Evolutionary conservation across 92 coral and sea anemone genomes (phyloP).

Genomic region (Meandrina meandrites): DNA sequence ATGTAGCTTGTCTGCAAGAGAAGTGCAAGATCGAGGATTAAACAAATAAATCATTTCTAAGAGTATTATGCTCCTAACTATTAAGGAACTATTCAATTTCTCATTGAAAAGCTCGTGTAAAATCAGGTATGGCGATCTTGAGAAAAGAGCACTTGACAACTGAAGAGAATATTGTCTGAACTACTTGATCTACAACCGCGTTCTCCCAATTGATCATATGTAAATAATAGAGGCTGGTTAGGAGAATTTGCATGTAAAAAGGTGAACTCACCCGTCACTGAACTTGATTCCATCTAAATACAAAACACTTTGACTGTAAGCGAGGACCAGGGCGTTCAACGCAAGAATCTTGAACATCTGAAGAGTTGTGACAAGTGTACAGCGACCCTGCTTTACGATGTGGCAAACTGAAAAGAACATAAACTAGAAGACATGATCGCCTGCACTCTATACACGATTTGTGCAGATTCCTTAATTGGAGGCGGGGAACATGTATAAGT

Average conservation of each 20-base stretch:
- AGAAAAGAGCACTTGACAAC: background rate
- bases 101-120: background rate
- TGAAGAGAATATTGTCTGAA: background rate
- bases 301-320: conserved; percentile 98
- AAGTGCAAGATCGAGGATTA: background rate
- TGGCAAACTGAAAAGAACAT: conserved; percentile 81
- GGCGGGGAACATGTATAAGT: too few relatives aligned
- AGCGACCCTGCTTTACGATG: conserved; percentile 96
- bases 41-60: background rate
- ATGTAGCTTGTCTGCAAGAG: conserved; percentile 89
- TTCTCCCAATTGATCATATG: background rate
- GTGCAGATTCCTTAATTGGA: too few relatives aligned
- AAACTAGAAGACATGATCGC: background rate
- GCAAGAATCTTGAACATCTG: conserved; percentile 99
- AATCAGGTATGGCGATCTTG: too few relatives aligned
- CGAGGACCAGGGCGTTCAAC: conserved; percentile 88
- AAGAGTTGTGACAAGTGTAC: conserved; percentile 94
- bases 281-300: conserved; percentile 98
- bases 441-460: background rate
- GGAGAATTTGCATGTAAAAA: background rate
- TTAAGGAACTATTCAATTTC: background rate
- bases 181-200: background rate
- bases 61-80: too few relatives aligned
- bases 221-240: background rate
- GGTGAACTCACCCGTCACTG: conserved; percentile 90